Evolutionary conservation across 2,888 invertebrate genomes (phyloP), one percentile per base, ranked within the genome.

Genomic region (Halictus quadricinctus): DNA sequence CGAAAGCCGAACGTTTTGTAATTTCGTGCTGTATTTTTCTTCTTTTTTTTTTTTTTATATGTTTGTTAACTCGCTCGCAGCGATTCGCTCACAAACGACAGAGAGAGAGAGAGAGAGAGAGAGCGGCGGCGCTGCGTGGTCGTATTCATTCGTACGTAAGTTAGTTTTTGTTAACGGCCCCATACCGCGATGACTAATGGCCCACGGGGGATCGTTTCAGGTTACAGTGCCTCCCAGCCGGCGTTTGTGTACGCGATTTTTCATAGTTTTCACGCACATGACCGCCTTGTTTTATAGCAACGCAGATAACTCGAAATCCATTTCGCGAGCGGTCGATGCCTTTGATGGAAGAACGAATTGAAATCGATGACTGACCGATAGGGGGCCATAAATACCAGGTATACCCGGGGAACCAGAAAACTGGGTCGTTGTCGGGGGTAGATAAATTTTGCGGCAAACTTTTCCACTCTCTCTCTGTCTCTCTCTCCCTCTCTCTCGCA

Each of bases 171-270:
- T 89, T 76, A 60, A 83, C 79, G 84, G 85, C 48, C 48, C 72
- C 72, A 29, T 72, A 50, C 87, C 85, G 87, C 89, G 90, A 93
- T 93, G 93, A 93, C 92, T 92, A 93, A 93, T 93, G 92, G 91
- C 89, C 87, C 87, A 80, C 88, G 84, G 84, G 91, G 90, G 54
- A 88, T 89, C 89, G 90, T 90, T 89, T 75, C 85, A 85, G 85
- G 87, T 89, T 91, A 81, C 70, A 41, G 12, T 36, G 36, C 84
- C 86, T 66, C 84, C 76, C 82, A 29, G 64, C 76, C 29, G 48
- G 83, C 83, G 82, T 85, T 90, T 88, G 90, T 88, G 89, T 90
- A 88, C 89, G 86, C 92, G 87, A 91, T 92, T 92, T 92, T 93
- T 91, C 91, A 92, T 88, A 87, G 90, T 88, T 91, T 90, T 88